Evolutionary conservation across 2,888 invertebrate genomes (phyloP), one percentile per base, ranked within the genome.

Genomic region (Xestobium rufovillosum): DNA sequence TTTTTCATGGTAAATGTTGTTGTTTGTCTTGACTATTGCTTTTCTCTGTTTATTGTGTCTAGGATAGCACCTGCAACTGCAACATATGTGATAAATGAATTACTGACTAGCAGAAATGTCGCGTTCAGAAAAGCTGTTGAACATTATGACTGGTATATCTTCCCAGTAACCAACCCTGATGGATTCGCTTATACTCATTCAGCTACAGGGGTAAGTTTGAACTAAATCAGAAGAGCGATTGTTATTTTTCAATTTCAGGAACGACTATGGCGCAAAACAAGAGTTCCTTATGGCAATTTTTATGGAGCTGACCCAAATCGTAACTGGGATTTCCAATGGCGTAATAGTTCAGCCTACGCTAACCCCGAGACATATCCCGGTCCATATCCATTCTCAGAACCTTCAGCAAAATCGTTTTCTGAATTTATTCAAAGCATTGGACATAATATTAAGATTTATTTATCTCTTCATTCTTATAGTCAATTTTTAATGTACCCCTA

Each of bases 291-390:
- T 23, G 69, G 63, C 6, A 26, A 32, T 0, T 75, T 80, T 47
- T 59, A 61, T 39, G 87, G 87, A 3, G 75, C 76, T 1, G 87
- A 88, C 61, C 75, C 82, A 1, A 88, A 88, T 57, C 72, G 87
- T 41, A 87, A 87, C 59, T 87, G 81, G 78, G 78, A 70, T 42
- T 76, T 70, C 53, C 73, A 75, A 44, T 83, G 82, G 82, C 69
- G 73, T 43, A 69, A 69, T 15, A 66, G 69, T 15, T 78, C 80
- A 9, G 64, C 76, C 1, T 78, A 75, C 44, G 70, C 79, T 1
- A 78, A 83, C 47, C 53, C 70, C 0, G 76, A 83, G 3, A 73
- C 64, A 0, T 87, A 72, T 55, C 77, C 78, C 6, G 88, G 88
- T 4, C 65, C 69, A 0, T 58, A 57, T 1, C 71, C 83, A 0